Evolutionary conservation across 2,888 invertebrate genomes (phyloP).

Genomic region (Morpho deidamia): DNA sequence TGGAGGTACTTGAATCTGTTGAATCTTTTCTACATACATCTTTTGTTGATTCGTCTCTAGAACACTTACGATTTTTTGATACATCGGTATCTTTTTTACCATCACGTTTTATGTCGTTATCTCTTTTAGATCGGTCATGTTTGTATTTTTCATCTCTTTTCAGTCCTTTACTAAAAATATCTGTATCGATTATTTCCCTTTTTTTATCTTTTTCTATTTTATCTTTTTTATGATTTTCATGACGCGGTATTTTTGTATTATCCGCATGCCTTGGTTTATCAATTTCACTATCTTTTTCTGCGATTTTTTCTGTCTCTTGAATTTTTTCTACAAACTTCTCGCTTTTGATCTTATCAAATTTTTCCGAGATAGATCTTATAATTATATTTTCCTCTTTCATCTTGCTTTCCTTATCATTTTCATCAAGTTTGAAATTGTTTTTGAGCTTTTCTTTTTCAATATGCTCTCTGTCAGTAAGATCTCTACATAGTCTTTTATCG

Average conservation of each 20-base stretch:
- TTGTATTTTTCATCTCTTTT: constrained; percentile 74
- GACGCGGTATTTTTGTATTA: constrained; percentile 61
- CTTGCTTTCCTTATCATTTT: constrained; percentile 51
- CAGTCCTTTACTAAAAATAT: constrained; percentile 29
- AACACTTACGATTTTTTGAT: constrained; percentile 57
- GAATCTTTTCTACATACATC: constrained; percentile 71
- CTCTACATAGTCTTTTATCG: constrained; percentile 57
- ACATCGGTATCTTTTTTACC: constrained; percentile 60
- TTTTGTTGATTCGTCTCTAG: constrained; percentile 60
- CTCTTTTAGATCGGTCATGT: constrained; percentile 60
- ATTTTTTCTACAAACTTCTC: constrained; percentile 31
- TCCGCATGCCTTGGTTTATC: constrained; percentile 47
- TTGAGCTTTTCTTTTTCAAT: constrained; percentile 54
- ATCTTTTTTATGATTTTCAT: constrained; percentile 72
- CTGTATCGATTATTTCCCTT: constrained; percentile 48
- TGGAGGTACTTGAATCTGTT: constrained; percentile 67
- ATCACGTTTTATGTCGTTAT: constrained; percentile 59
- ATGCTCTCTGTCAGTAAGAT: constrained; percentile 53
- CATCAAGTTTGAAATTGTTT: constrained; percentile 47
- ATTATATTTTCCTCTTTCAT: constrained; percentile 35
- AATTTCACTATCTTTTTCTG: constrained; percentile 44
- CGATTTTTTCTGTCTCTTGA: constrained; percentile 41
- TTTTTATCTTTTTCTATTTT: constrained; percentile 58
- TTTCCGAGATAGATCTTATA: constrained; percentile 43
- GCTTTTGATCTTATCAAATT: constrained; percentile 37